phyloP scores from a whole-genome alignment of 2,113 vertebrate species.

The Narcine bancroftii region DNA sequence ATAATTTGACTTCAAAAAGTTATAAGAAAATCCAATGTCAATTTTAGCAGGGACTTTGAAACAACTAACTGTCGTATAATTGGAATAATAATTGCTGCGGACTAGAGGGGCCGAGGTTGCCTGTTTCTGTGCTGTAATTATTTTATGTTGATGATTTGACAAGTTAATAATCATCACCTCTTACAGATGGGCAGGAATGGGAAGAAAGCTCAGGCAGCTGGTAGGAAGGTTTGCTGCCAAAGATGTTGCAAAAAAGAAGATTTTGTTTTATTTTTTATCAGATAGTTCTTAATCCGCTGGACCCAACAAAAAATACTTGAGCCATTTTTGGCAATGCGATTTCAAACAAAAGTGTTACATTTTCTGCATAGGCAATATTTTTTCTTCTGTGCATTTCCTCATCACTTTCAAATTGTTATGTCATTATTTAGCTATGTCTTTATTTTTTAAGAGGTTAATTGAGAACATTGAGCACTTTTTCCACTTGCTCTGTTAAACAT shows the following conservation, averaged over 20 bases:
- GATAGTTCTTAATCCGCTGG: neutral
- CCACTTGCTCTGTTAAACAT: neutral
- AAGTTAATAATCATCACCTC: conserved; percentile 14
- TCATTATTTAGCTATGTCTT: neutral
- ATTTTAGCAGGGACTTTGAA: neutral
- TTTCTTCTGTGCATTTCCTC: neutral
- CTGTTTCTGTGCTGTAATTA: too few species aligned
- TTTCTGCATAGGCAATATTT: neutral
- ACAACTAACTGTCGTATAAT: neutral
- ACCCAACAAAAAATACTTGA: neutral
- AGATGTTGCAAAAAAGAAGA: neutral
- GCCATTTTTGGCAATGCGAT: neutral
- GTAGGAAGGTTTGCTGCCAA: neutral
- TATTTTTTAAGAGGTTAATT: neutral
- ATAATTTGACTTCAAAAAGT: neutral
- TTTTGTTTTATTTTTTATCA: conserved; percentile 35
- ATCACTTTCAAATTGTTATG: neutral
- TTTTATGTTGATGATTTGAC: neutral
- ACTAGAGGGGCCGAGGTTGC: too few species aligned
- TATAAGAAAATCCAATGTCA: neutral
- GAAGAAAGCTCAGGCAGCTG: conserved; percentile 31
- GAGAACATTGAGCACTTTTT: neutral
- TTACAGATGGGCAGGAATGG: conserved; percentile 4
- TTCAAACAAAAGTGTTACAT: neutral
- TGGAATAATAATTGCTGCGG: too few species aligned